phyloP scores from a whole-genome alignment of 2,888 invertebrate genomes.

The Hesperia comma region DNA sequence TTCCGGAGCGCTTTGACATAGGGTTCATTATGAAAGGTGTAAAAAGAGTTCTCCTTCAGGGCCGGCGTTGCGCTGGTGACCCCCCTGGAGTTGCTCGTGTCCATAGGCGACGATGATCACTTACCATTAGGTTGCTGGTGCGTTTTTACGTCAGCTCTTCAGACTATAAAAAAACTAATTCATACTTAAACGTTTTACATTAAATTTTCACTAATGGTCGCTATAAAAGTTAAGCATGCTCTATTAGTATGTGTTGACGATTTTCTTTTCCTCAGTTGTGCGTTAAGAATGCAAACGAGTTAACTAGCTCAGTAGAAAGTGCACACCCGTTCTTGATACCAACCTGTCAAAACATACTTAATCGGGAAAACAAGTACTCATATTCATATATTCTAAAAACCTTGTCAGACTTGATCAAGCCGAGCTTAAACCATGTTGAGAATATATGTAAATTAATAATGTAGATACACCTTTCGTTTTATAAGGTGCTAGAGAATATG shows the following conservation, averaged over 20 bases:
- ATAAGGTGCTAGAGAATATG: constrained; percentile 20
- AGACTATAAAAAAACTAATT: no score
- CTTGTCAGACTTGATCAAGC: constrained; percentile 33
- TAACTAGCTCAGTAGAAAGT: constrained; percentile 29
- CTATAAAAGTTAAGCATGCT: constrained; percentile 17
- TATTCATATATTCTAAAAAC: constrained; percentile 37
- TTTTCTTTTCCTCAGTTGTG: constrained; percentile 25
- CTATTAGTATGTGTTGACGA: constrained; percentile 8
- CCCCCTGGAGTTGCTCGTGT: no score
- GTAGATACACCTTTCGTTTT: constrained; percentile 16
- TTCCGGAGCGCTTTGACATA: no score
- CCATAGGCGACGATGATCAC: no score
- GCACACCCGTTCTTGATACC: constrained; percentile 30
- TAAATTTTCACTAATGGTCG: no score
- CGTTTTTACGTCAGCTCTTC: no score
- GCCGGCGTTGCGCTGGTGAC: no score
- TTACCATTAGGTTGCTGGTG: no score
- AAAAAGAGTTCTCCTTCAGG: no score
- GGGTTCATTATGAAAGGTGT: no score
- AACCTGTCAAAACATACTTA: constrained; percentile 33
- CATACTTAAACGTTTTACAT: no score
- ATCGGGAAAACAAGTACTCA: constrained; percentile 32
- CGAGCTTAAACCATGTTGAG: constrained; percentile 21
- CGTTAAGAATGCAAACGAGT: constrained; percentile 27
- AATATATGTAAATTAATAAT: constrained; percentile 29